These are phyloP conservation scores for Pitangus sulphuratus DNA, from an alignment of 2,797 vertebrate genomes.

Conservation along the genomic window DNA sequence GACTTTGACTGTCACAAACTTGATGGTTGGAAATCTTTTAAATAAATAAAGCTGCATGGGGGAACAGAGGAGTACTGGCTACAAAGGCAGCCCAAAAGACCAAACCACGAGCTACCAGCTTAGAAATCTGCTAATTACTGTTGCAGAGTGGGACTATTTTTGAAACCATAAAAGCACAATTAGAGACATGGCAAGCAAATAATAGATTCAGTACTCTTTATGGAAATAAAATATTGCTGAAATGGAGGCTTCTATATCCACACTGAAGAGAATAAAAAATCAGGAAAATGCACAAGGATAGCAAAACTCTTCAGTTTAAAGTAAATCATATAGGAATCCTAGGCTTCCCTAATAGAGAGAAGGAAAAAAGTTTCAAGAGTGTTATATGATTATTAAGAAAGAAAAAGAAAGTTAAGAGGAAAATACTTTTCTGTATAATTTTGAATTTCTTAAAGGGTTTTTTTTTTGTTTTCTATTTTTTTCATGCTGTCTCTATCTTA, in stretches of 20 bases:
- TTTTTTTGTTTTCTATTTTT: not conserved
- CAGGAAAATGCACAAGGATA: not conserved
- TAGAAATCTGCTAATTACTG: not conserved
- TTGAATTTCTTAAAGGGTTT: not conserved
- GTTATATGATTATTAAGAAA: not conserved
- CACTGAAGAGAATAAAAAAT: not conserved
- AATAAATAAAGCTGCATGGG: not conserved
- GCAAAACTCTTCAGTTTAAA: not conserved
- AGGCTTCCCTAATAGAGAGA: not conserved
- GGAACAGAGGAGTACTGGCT: not conserved
- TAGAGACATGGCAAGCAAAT: not conserved
- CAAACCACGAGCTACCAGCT: not conserved
- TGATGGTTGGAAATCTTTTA: not conserved
- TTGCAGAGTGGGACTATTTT: not conserved
- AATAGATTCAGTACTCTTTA: not conserved
- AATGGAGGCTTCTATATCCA: not conserved
- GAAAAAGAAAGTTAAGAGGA: not conserved
- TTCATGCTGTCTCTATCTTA: not conserved
- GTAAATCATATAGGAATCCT: not conserved
- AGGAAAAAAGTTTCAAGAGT: not conserved
- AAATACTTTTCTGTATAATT: not conserved
- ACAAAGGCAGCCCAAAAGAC: not conserved
- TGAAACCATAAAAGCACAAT: not conserved
- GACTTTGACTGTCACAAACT: not conserved
- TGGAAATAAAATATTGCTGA: not conserved